Percentiles rank a stretch among this genome's conserved stretches.
phyloP scores from a whole-genome alignment of 2,113 vertebrate species.

The Porphyrio hochstetteri region DNA sequence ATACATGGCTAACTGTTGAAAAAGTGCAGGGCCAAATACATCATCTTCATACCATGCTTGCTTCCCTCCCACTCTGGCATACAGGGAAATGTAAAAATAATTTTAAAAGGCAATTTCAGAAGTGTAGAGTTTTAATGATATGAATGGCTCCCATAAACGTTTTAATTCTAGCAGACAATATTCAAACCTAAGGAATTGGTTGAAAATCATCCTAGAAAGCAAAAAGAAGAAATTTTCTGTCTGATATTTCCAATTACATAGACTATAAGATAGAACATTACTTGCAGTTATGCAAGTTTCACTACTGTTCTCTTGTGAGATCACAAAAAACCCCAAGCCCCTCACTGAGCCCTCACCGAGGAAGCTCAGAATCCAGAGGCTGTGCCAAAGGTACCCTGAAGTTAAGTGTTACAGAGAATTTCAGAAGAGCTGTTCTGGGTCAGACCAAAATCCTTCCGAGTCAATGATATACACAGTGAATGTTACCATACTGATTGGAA shows the following conservation, averaged over 20 bases:
- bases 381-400: not conserved
- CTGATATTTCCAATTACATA: accelerated
- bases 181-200: not conserved
- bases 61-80: not conserved
- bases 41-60: not conserved
- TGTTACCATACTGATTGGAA: not conserved
- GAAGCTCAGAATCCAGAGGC: not conserved
- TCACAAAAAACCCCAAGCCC: not conserved
- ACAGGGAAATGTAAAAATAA: not conserved
- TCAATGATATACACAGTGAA: not conserved
- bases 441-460: not conserved
- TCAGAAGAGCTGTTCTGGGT: not conserved
- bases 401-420: not conserved
- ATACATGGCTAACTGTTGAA: not conserved
- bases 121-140: not conserved
- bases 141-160: not conserved
- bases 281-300: not conserved
- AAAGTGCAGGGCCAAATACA: not conserved
- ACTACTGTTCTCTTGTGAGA: not conserved
- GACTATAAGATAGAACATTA: not conserved
- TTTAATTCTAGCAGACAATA: not conserved
- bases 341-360: not conserved
- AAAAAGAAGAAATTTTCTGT: not conserved
- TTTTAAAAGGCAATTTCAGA: not conserved
- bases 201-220: not conserved